Evolutionary conservation across 2,797 vertebrate genomes (phyloP).

Genomic region (Acanthurus lineatus): DNA sequence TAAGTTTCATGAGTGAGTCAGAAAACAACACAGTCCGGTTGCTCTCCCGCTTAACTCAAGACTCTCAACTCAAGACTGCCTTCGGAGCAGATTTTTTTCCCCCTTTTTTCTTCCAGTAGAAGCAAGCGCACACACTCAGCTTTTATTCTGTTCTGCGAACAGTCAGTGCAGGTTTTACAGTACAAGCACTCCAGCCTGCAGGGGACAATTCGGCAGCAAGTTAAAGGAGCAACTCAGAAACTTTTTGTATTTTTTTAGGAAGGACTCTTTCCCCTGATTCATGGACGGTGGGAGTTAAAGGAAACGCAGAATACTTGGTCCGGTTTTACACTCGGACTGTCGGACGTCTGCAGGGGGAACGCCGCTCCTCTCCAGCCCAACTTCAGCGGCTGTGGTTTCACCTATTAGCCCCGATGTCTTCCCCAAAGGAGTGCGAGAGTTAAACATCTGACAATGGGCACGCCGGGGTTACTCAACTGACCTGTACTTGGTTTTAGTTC

Average conservation of each 20-base stretch:
- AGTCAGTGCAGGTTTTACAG: slow-evolving; percentile 59
- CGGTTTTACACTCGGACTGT: slow-evolving; percentile 52
- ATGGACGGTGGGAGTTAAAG: slow-evolving; percentile 19
- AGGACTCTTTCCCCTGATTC: slow-evolving; percentile 16
- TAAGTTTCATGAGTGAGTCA: slow-evolving; percentile 84
- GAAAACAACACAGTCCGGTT: slow-evolving; percentile 81
- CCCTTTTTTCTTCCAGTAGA: slow-evolving; percentile 45
- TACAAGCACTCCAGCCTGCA: slow-evolving; percentile 42
- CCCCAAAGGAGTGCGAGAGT: slow-evolving; percentile 90
- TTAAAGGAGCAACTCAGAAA: slow-evolving; percentile 38
- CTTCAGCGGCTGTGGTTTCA: slow-evolving; percentile 90
- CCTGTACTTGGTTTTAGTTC: slow-evolving; percentile 91
- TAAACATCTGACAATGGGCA: slow-evolving; percentile 91
- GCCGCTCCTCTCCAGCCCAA: slow-evolving; percentile 77
- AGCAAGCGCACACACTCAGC: slow-evolving; percentile 70
- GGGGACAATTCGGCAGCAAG: slow-evolving; percentile 33
- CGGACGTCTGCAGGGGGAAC: slow-evolving; percentile 59
- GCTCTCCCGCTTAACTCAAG: slow-evolving; percentile 75
- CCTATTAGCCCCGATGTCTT: slow-evolving; percentile 94
- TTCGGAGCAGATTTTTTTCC: slow-evolving; percentile 74
- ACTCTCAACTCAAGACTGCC: slow-evolving; percentile 76
- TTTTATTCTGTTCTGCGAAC: slow-evolving; percentile 72
- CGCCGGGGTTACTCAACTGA: slow-evolving; percentile 89
- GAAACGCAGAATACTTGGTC: slow-evolving; percentile 53
- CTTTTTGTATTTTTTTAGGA: slow-evolving; percentile 14